Percentiles rank a stretch among this genome's conserved stretches.
Evolutionary conservation across 2,113 vertebrate genomes (phyloP).

Genomic region (Psittacula cyanocephala): DNA sequence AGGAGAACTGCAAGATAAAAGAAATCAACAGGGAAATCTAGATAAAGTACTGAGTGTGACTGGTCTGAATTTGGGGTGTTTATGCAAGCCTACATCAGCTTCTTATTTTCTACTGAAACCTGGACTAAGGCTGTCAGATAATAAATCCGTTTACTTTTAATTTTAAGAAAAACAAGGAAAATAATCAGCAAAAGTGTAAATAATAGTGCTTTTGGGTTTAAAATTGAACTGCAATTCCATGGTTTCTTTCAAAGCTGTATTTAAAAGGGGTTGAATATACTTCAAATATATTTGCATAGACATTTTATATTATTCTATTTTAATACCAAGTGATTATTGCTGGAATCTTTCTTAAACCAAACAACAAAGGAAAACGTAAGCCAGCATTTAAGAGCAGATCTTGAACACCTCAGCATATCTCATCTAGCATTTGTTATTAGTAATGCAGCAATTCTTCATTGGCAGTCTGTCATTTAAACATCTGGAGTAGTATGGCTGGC

Average conservation of each 20-base stretch:
- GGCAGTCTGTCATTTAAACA: background rate
- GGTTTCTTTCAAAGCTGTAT: background rate
- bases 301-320: background rate
- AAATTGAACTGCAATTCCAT: background rate
- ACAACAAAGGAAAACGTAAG: background rate
- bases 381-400: background rate
- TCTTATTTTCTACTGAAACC: background rate
- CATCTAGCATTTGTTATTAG: background rate
- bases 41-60: background rate
- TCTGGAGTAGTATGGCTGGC: background rate
- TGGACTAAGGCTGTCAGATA: background rate
- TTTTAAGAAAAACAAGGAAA: slow-evolving; percentile 17
- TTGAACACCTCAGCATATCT: background rate
- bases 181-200: background rate
- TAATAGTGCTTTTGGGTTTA: background rate
- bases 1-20: background rate
- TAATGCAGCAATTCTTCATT: background rate
- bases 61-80: background rate
- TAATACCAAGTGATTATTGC: background rate
- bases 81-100: background rate
- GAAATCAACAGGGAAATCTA: background rate
- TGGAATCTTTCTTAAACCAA: background rate
- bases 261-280: background rate
- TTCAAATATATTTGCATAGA: background rate
- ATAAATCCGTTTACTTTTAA: background rate